Base-by-base conservation (phyloP, 1,140 invertebrate species). In the Lepidostoma basale region DNA sequence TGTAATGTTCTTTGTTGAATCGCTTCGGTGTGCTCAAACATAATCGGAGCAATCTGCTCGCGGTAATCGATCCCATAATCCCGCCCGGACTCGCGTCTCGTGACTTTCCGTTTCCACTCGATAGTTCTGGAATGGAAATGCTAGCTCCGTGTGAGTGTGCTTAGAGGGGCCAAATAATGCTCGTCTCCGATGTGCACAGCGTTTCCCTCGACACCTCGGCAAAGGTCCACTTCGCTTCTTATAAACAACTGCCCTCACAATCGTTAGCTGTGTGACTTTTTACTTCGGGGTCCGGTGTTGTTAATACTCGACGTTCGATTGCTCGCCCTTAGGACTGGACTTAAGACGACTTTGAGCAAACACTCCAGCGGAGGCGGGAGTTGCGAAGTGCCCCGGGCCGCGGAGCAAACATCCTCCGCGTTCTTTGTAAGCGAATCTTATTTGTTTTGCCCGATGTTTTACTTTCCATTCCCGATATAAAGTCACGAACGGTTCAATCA, bases 271-370 rank as follows among this genome's bases (percentile, higher is more conserved):
- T 49, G 20, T 49, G 45, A 4, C 0, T 5, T 25, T 23, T 49
- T 49, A n/a, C 12, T 12, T 2, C 45, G 22, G 18, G 45, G 22
- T n/a, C 22, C 23, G 3, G 3, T 23, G 45, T 49, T 49, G 23
- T 49, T 49, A 12, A 49, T 22, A 49, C 18, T 49, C 14, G 18
- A n/a, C 45, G 18, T 23, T 23, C 23, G 23, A 26, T 49, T 25
- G 22, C 22, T 47, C n/a, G 45, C 20, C 45, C 9, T 49, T 49
- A 12, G 45, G 45, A 49, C 45, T 23, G 45, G 45, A 49, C 45
- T 49, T 49, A 49, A 26, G 45, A 49, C 22, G 45, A 49, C 45
- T 49, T 49, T 25, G 45, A 49, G 18, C 45, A 49, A 49, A 49
- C 22, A 49, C 23, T 49, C 45, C 20, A 23, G 18, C 14, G 12